A percentile compares a stretch with the other conserved stretches of the same genome.
phyloP scores from a whole-genome alignment of 2,797 vertebrate genomes.

The Dallia pectoralis region DNA sequence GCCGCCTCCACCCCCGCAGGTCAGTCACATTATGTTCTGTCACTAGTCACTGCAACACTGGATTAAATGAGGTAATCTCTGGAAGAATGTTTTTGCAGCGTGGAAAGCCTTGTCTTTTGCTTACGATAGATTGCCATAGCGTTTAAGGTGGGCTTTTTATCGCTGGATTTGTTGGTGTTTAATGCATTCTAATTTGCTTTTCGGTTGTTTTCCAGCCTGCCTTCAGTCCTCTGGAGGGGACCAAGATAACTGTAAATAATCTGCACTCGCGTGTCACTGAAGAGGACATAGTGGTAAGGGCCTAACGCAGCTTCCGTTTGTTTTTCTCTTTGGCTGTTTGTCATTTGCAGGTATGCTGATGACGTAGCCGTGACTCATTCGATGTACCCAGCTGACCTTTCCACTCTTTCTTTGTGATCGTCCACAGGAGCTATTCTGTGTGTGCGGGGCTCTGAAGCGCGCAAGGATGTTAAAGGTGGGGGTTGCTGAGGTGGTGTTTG shows the following conservation, averaged over 20 bases:
- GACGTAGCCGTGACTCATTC: constrained; percentile 8
- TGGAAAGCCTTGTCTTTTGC: neutral
- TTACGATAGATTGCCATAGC: neutral
- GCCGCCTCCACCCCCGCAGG: constrained; percentile 49
- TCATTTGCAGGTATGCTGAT: neutral
- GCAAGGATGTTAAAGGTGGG: constrained; percentile 91
- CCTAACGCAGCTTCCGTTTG: neutral
- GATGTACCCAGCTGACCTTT: constrained; percentile 12
- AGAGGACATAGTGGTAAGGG: constrained; percentile 96
- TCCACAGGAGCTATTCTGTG: constrained; percentile 93
- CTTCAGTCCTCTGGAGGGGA: constrained; percentile 94
- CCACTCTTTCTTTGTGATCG: constrained; percentile 17
- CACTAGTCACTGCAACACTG: neutral
- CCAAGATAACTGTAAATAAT: constrained; percentile 97
- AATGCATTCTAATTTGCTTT: neutral
- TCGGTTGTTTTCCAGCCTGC: constrained; percentile 63
- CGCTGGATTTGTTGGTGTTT: neutral
- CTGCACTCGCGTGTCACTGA: constrained; percentile 94
- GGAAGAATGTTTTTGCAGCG: neutral
- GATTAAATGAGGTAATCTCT: neutral
- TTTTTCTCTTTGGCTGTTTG: neutral
- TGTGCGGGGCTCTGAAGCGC: constrained; percentile 94
- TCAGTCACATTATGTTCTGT: constrained; percentile 1
- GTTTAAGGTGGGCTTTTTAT: neutral
- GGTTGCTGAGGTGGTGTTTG: constrained; percentile 95